Conservation (phyloP, 2,888 invertebrate genomes). For the Hybos culiciformis region DNA sequence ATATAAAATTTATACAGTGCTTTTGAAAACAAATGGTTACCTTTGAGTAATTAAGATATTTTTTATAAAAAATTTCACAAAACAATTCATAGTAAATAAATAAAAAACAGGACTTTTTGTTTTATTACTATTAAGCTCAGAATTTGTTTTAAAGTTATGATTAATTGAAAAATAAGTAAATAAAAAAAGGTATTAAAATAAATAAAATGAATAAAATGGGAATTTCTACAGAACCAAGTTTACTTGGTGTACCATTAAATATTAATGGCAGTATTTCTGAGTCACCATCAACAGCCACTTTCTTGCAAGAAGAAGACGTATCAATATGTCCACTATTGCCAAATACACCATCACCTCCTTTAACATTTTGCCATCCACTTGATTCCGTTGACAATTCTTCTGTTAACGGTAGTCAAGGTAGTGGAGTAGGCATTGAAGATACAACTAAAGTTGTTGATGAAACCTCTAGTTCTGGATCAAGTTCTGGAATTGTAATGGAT, state of each 20-base stretch:
- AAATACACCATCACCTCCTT: conserved; percentile 46
- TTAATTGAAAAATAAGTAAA: not conserved
- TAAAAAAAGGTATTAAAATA: not conserved
- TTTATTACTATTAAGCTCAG: too few species aligned
- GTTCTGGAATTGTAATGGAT: conserved; percentile 31
- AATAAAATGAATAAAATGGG: conserved; percentile 23
- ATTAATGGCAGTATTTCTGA: conserved; percentile 20
- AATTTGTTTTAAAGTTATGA: too few species aligned
- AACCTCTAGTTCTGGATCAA: conserved; percentile 30
- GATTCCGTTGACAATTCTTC: conserved; percentile 41
- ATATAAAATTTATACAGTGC: too few species aligned
- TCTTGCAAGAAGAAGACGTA: conserved; percentile 44
- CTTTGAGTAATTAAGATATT: too few species aligned
- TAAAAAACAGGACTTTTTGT: too few species aligned
- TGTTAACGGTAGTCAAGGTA: conserved; percentile 37
- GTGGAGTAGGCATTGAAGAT: conserved; percentile 24
- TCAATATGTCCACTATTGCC: conserved; percentile 51
- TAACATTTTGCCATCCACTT: conserved; percentile 45
- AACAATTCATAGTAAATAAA: too few species aligned
- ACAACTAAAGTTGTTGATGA: conserved; percentile 26
- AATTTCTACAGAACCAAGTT: conserved; percentile 29
- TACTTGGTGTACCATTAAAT: conserved; percentile 29
- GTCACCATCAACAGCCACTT: conserved; percentile 32
- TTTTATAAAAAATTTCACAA: too few species aligned
- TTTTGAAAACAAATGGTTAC: too few species aligned